Evolutionary conservation across 1,140 invertebrate genomes (phyloP).

Genomic region (Bradynema listronoti): DNA sequence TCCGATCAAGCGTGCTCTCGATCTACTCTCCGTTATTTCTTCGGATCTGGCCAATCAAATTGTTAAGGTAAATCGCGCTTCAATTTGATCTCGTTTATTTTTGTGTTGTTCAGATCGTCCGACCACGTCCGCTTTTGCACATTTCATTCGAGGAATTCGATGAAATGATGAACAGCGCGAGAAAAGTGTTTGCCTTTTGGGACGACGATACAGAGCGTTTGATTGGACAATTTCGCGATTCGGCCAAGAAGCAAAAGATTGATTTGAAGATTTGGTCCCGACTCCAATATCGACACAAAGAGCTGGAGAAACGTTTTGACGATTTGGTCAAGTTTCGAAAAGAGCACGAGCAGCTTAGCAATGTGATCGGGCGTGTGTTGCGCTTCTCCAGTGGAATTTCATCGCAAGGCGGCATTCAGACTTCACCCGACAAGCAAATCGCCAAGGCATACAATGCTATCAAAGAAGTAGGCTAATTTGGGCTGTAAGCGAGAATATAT

Average conservation of each 20-base stretch:
- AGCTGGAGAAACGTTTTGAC: slow-evolving; percentile 85
- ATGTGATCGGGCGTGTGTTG: slow-evolving; percentile 87
- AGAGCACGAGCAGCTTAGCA: slow-evolving; percentile 92
- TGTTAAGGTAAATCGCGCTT: slow-evolving; percentile 67
- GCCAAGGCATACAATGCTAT: slow-evolving; percentile 96
- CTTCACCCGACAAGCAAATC: slow-evolving; percentile 65
- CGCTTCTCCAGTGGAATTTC: slow-evolving; percentile 44
- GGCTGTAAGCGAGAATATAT: too few species aligned
- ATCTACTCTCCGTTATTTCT: slow-evolving; percentile 93
- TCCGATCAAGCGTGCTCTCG: slow-evolving; percentile 82
- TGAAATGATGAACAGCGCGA: slow-evolving; percentile 81
- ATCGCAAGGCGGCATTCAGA: slow-evolving; percentile 20
- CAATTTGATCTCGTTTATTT: neutral
- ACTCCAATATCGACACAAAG: slow-evolving; percentile 75
- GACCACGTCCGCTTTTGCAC: slow-evolving; percentile 89
- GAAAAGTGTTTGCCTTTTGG: slow-evolving; percentile 92
- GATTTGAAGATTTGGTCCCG: slow-evolving; percentile 66
- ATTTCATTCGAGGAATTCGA: slow-evolving; percentile 98
- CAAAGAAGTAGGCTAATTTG: slow-evolving; percentile 94
- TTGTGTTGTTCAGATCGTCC: slow-evolving; percentile 66
- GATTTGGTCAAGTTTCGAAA: slow-evolving; percentile 87
- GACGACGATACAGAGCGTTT: slow-evolving; percentile 98
- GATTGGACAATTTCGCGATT: slow-evolving; percentile 79
- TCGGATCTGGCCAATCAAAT: slow-evolving; percentile 85
- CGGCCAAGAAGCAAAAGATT: slow-evolving; percentile 87